These are phyloP conservation scores for Xiphophorus couchianus DNA, from an alignment of 2,113 vertebrate genomes.

Conservation along the genomic window DNA sequence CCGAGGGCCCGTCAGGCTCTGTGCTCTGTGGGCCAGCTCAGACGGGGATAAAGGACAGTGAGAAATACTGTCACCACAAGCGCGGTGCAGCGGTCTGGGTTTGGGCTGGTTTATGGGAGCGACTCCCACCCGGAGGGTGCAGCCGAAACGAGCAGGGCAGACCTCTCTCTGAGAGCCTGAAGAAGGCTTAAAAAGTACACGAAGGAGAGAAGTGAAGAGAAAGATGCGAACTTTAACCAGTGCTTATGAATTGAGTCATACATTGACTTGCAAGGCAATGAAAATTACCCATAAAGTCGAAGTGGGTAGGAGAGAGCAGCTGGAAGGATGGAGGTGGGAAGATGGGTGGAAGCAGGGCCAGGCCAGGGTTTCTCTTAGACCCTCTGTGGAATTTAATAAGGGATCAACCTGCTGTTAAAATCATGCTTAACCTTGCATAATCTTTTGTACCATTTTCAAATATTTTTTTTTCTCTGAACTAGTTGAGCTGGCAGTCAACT, in stretches of 20 bases:
- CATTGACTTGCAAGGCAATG: constrained; percentile 83
- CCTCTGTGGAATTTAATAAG: neutral
- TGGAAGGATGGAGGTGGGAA: constrained; percentile 68
- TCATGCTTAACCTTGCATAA: neutral
- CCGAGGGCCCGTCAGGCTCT: constrained; percentile 47
- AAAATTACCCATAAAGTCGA: constrained; percentile 80
- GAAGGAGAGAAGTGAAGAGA: constrained; percentile 51
- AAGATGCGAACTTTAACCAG: constrained; percentile 85
- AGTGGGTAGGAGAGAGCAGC: constrained; percentile 61
- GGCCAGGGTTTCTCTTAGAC: neutral
- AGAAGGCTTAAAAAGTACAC: constrained; percentile 57
- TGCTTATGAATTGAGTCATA: constrained; percentile 86
- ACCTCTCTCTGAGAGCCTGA: constrained; percentile 28
- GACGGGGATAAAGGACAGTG: constrained; percentile 53
- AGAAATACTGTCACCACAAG: constrained; percentile 61
- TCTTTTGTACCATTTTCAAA: neutral
- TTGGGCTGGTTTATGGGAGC: constrained; percentile 74
- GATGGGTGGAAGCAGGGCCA: constrained; percentile 51
- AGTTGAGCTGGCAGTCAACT: neutral
- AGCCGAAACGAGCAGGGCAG: constrained; percentile 63
- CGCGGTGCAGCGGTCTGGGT: constrained; percentile 66
- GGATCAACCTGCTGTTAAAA: neutral
- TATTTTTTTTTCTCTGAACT: neutral
- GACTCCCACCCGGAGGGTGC: constrained; percentile 76
- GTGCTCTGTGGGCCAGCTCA: constrained; percentile 53